phyloP scores from a whole-genome alignment of 2,797 vertebrate genomes.

The Denticeps clupeoides region DNA sequence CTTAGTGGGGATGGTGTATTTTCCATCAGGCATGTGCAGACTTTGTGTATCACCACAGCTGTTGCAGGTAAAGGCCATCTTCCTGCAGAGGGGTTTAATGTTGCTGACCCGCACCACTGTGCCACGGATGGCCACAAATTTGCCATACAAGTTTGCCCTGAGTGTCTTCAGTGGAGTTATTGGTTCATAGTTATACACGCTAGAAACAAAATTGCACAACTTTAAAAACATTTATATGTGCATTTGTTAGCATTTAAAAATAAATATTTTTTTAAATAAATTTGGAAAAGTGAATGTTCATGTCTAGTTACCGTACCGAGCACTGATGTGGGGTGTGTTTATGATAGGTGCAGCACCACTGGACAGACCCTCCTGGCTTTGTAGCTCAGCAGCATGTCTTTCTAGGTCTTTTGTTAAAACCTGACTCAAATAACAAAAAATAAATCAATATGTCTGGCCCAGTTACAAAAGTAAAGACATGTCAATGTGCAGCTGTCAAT shows the following conservation, averaged over 20 bases:
- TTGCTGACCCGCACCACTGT: constrained; percentile 90
- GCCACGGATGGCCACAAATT: constrained; percentile 75
- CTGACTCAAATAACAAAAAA: constrained; percentile 43
- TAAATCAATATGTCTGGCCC: not conserved
- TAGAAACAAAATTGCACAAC: constrained; percentile 35
- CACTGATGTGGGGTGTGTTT: constrained; percentile 80
- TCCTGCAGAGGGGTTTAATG: constrained; percentile 82
- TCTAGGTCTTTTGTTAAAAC: constrained; percentile 87
- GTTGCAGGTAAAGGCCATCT: constrained; percentile 79
- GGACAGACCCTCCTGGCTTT: constrained; percentile 72
- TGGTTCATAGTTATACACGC: constrained; percentile 88
- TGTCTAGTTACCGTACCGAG: constrained; percentile 68
- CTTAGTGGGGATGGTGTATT: constrained; percentile 77
- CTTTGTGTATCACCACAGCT: constrained; percentile 66
- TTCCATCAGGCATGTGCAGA: constrained; percentile 75
- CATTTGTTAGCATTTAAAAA: too few species aligned
- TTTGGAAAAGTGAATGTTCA: too few species aligned
- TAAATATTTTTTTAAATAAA: not conserved
- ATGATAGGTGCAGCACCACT: constrained; percentile 66
- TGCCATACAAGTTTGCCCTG: constrained; percentile 83
- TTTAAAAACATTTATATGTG: not conserved
- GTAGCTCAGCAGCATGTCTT: constrained; percentile 76
- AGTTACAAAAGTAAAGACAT: not conserved
- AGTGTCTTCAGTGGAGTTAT: constrained; percentile 74
- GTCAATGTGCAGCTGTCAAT: not conserved